Evolutionary conservation across 2,888 invertebrate genomes (phyloP), one percentile per base, ranked within the genome.

Genomic region (Chymomyza caudatula): DNA sequence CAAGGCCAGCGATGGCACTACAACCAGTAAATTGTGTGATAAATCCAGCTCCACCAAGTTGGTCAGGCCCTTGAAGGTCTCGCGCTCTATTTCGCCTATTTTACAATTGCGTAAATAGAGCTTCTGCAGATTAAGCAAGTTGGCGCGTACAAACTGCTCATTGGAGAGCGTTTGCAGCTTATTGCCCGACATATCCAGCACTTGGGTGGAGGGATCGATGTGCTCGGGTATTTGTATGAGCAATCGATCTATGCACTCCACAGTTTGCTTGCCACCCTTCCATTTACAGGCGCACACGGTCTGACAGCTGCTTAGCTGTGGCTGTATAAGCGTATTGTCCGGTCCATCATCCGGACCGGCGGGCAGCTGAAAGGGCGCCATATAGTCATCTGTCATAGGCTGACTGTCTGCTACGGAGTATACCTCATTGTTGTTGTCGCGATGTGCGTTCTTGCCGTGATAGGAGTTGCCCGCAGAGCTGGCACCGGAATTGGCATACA

Each of bases 221-320:
- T 94, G 94, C 84, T 95, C 94, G 54, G 97, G 97, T 76, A 97
- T 94, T 63, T 94, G 94, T 86, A 95, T 96, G 75, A 97, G 92
- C 67, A 94, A 94, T 67, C 95, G 94, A 90, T 96, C 94, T 88
- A 94, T 94, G 91, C 97, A 97, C 91, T 97, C 96, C 69, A 97
- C 97, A 58, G 97, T 96, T 90, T 96, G 96, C 90, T 97, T 97
- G 78, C 97, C 97, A 85, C 95, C 94, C 91, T 97, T 97, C 97
- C 97, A 97, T 91, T 97, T 97, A 91, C 97, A 97, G 85, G 93
- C 93, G 91, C 97, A 97, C 79, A 94, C 94, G 51, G 92, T 92
- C 66, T 96, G 96, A 23, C 89, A 89, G 65, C 86, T 89, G 74
- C 89, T 89, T 65, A 88, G 63, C 58, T 88, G 88, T 65, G 85